Conservation (phyloP, 2,797 vertebrate species). For the Intellagama lesueurii region DNA sequence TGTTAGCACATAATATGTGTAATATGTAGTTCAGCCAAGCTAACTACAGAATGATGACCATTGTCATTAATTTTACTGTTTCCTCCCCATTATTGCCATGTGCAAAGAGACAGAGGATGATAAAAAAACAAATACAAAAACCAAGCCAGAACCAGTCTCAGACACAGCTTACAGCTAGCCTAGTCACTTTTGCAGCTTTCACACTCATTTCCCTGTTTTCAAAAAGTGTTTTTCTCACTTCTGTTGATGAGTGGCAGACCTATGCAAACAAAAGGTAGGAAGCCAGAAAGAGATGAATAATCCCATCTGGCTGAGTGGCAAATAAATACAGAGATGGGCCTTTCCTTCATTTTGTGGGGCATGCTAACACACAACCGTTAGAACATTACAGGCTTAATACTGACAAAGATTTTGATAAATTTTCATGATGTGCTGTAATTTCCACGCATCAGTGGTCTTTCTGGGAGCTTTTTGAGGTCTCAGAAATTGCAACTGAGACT, state of each 20-base stretch:
- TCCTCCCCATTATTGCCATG: neutral
- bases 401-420: neutral
- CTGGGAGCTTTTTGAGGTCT: neutral
- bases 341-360: neutral
- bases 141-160: neutral
- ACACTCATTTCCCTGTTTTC: conserved; percentile 1
- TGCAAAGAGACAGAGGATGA: neutral
- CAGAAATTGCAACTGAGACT: neutral
- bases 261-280: neutral
- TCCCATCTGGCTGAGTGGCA: neutral
- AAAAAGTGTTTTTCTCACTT: conserved; percentile 3
- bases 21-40: neutral
- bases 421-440: neutral
- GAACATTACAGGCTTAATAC: neutral
- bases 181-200: neutral
- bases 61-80: neutral
- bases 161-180: neutral
- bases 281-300: neutral
- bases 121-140: neutral
- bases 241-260: neutral
- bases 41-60: neutral
- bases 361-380: neutral
- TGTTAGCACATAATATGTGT: neutral
- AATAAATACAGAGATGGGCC: neutral
- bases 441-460: neutral